These are phyloP conservation scores for Zoanthus solanderi DNA, from an alignment of 92 coral and sea anemone species.

Conservation along the genomic window DNA sequence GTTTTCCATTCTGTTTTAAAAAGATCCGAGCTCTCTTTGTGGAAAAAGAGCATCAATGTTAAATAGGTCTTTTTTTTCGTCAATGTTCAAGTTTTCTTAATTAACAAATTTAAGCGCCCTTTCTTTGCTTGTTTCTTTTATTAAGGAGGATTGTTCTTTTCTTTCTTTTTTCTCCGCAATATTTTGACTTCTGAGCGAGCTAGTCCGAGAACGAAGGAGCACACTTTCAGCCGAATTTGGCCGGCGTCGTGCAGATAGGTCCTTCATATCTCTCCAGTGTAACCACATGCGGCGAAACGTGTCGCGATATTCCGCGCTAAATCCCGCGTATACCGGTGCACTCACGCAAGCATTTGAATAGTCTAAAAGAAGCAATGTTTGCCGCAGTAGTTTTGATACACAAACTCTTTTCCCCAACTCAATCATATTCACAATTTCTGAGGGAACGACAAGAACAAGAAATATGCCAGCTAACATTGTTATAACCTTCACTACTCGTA, in stretches of 20 bases:
- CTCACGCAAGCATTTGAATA: slow-evolving; percentile 44
- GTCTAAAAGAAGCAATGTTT: slow-evolving; percentile 13
- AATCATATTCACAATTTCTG: slow-evolving; percentile 33
- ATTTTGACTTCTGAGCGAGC: slow-evolving; percentile 33
- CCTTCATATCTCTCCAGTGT: slow-evolving; percentile 38
- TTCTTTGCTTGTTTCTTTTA: not conserved
- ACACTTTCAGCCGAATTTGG: slow-evolving; percentile 16
- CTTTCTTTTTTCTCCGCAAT: slow-evolving; percentile 3
- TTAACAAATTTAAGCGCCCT: not conserved
- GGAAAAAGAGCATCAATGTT: not conserved
- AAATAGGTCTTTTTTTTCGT: too few species aligned
- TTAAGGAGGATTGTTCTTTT: not conserved
- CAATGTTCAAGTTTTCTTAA: not conserved
- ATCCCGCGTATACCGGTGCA: slow-evolving; percentile 32
- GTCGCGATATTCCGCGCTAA: slow-evolving; percentile 35
- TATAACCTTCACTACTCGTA: slow-evolving; percentile 35
- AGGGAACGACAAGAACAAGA: slow-evolving; percentile 32
- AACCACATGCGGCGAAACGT: slow-evolving; percentile 36
- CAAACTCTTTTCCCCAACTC: slow-evolving; percentile 26
- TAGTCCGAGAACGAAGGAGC: slow-evolving; percentile 26
- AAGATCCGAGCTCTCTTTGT: not conserved
- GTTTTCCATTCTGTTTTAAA: too few species aligned
- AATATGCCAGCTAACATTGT: slow-evolving; percentile 40
- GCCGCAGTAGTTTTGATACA: slow-evolving; percentile 14
- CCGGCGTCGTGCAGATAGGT: slow-evolving; percentile 26